These are phyloP conservation scores for Zosterops hypoxanthus DNA, from an alignment of 2,113 vertebrate genomes.

Conservation along the genomic window DNA sequence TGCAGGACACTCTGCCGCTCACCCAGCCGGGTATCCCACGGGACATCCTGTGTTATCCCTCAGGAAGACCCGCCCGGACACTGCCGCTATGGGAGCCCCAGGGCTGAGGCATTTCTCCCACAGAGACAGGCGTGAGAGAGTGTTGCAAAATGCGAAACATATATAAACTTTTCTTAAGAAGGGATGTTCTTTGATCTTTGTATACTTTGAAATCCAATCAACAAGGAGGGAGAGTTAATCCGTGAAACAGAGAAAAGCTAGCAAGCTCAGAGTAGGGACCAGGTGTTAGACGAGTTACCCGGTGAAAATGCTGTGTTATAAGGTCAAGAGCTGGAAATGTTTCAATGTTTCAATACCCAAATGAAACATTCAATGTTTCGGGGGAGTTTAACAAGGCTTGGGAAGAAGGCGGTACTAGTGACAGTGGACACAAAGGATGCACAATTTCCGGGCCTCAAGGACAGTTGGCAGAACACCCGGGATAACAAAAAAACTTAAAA, in stretches of 20 bases:
- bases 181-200: not conserved
- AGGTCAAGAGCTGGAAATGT: not conserved
- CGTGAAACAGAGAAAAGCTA: not conserved
- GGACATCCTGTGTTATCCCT: fast-evolving
- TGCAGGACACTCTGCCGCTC: fast-evolving
- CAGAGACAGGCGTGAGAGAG: not conserved
- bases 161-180: not conserved
- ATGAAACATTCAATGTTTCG: too few species aligned
- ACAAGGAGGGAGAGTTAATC: not conserved
- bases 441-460: not conserved
- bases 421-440: not conserved
- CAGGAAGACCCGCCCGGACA: fast-evolving
- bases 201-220: not conserved
- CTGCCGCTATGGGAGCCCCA: too few species aligned
- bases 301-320: not conserved
- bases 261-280: not conserved
- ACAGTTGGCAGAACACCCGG: not conserved
- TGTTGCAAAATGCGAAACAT: not conserved
- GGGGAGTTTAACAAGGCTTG: too few species aligned
- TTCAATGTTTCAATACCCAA: not conserved
- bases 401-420: not conserved
- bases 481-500: not conserved
- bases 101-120: not conserved
- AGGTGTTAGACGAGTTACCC: not conserved
- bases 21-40: fast-evolving